These are phyloP conservation scores for Papilio machaon DNA, from an alignment of 1,140 invertebrate genomes.

Conservation along the genomic window DNA sequence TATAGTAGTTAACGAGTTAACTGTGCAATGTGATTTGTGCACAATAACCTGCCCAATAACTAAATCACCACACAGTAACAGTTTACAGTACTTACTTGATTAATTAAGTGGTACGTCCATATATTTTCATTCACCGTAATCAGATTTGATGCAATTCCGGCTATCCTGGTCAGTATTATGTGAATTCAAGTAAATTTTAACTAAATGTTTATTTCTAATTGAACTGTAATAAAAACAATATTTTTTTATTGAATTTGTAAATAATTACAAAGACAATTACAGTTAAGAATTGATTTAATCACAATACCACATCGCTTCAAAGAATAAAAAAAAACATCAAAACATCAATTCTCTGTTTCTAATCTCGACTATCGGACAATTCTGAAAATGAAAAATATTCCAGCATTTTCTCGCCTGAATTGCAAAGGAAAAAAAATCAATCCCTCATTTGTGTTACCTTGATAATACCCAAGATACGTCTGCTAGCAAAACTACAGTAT, in stretches of 20 bases:
- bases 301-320: background rate
- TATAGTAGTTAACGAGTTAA: background rate
- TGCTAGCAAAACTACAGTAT: background rate
- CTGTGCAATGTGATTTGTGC: background rate
- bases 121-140: background rate
- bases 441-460: background rate
- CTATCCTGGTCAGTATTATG: background rate
- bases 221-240: too few species aligned
- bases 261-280: background rate
- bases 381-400: background rate
- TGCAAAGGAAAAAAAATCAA: background rate
- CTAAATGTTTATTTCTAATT: background rate
- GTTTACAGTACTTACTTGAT: background rate
- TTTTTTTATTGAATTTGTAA: too few species aligned
- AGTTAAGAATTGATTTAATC: background rate
- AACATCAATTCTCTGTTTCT: too few species aligned
- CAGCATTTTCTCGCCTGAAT: background rate
- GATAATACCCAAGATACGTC: background rate
- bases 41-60: background rate
- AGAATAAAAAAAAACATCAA: too few species aligned
- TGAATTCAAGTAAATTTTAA: background rate
- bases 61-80: background rate
- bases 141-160: background rate
- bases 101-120: background rate
- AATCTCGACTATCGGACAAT: background rate